These are phyloP conservation scores for Eupelmus urozonus DNA, from an alignment of 2,888 invertebrate genomes.

Conservation along the genomic window DNA sequence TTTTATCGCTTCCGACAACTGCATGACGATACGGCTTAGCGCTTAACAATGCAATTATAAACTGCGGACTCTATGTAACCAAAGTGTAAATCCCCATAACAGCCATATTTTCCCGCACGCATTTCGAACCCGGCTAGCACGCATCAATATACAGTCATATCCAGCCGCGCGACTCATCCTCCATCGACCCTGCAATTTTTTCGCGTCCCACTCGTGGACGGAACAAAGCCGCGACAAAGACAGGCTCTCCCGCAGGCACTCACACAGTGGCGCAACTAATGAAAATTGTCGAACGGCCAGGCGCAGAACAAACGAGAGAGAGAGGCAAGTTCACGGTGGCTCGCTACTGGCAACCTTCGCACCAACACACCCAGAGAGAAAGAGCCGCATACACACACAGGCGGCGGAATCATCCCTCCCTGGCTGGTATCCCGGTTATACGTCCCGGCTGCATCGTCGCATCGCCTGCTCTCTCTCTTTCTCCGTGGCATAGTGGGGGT, in stretches of 20 bases:
- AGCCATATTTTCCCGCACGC: no score
- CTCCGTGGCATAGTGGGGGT: not conserved
- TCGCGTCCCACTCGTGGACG: constrained; percentile 36
- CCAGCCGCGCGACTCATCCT: no score
- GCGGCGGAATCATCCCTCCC: constrained; percentile 47
- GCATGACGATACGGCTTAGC: no score
- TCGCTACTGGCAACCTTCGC: constrained; percentile 51
- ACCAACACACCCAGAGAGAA: no score
- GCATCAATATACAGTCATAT: no score
- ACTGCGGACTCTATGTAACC: no score
- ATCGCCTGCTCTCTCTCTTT: not conserved
- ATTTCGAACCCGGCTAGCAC: no score
- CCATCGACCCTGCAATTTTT: constrained; percentile 52
- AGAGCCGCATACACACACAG: no score
- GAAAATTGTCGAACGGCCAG: constrained; percentile 55
- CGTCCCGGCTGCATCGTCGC: constrained; percentile 13
- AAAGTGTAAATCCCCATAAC: no score
- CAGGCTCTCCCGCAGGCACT: not conserved
- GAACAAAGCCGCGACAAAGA: constrained; percentile 25
- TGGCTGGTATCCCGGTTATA: constrained; percentile 58
- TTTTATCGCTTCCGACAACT: no score
- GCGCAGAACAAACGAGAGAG: no score
- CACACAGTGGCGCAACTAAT: constrained; percentile 37
- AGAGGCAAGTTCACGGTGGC: constrained; percentile 56
- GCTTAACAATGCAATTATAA: no score